Evolutionary conservation across 2,113 vertebrate genomes (phyloP).

Genomic region (Lepisosteus oculatus): DNA sequence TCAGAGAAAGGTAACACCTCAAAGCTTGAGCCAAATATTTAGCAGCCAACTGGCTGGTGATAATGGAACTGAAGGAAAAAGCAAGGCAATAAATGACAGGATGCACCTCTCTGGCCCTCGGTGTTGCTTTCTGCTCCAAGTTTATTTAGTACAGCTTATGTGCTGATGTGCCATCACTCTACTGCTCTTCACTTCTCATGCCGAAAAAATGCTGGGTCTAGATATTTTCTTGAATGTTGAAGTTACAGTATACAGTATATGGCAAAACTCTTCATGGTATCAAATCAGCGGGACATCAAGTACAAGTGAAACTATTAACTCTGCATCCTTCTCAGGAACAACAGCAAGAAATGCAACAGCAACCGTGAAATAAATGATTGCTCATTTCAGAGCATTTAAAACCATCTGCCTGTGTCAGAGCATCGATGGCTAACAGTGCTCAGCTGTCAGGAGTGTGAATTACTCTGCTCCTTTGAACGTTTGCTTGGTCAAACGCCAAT

Average conservation of each 20-base stretch:
- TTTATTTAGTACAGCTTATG: no score
- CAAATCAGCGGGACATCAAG: no score
- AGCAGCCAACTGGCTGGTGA: constrained; percentile 6
- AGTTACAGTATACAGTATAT: no score
- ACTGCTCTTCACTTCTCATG: no score
- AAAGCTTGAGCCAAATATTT: background rate
- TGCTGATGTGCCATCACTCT: no score
- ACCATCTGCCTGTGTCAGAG: background rate
- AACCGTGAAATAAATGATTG: background rate
- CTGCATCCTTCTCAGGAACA: no score
- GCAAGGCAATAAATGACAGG: constrained; percentile 17
- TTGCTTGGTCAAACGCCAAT: background rate
- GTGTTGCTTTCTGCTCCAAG: background rate
- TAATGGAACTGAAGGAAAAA: constrained; percentile 10
- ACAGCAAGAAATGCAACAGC: background rate
- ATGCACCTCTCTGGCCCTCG: constrained; percentile 2
- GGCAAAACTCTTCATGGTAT: no score
- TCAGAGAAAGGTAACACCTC: background rate
- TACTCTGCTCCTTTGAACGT: background rate
- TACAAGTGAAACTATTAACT: no score
- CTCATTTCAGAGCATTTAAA: background rate
- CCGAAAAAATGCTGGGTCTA: no score
- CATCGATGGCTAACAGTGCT: background rate
- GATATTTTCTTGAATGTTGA: no score
- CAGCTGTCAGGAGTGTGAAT: background rate